Evolutionary conservation across 2,113 vertebrate species (phyloP).

Genomic region (Phylloscopus whistleri): DNA sequence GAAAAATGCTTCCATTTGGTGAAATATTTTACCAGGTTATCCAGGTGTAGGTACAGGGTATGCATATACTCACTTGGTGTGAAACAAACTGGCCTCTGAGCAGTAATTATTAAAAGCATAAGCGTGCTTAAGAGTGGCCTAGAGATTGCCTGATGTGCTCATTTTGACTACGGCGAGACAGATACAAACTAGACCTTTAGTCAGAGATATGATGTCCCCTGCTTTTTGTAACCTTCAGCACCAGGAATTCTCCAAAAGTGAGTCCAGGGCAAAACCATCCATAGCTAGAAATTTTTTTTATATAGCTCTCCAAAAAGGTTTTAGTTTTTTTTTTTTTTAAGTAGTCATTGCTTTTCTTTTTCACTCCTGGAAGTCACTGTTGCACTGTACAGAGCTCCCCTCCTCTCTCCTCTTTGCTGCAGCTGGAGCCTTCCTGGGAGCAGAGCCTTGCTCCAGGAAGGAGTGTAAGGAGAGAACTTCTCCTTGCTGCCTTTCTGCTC

Average conservation of each 20-base stretch:
- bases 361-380: background rate
- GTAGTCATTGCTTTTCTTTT: background rate
- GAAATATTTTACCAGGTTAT: background rate
- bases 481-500: background rate
- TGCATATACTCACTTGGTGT: background rate
- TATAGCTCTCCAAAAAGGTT: background rate
- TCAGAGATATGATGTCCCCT: background rate
- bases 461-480: background rate
- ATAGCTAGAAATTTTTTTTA: background rate
- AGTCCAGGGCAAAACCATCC: background rate
- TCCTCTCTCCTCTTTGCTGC: background rate
- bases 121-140: background rate
- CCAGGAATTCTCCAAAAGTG: background rate
- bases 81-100: background rate
- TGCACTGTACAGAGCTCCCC: background rate
- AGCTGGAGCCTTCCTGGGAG: background rate
- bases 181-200: background rate
- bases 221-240: background rate
- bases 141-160: background rate
- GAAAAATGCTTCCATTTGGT: background rate
- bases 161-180: background rate
- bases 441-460: background rate
- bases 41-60: background rate
- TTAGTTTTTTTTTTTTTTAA: background rate
- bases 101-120: background rate